Percentiles rank a stretch among this genome's conserved stretches.
Conservation (phyloP, 2,888 invertebrate genomes). For the Pollenia angustigena region DNA sequence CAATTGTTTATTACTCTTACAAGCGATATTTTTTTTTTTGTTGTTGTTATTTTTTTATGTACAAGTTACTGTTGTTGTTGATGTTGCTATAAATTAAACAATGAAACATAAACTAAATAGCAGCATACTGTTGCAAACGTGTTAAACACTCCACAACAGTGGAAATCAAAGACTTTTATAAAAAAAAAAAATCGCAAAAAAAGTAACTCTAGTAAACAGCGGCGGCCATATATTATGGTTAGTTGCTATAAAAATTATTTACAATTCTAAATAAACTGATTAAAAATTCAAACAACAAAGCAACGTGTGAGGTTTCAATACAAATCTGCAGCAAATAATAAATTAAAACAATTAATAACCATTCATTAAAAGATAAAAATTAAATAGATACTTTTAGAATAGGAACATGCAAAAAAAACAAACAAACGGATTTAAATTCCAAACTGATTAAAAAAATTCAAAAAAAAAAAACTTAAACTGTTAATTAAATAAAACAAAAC, state of each 20-base stretch:
- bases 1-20: conserved; percentile 54
- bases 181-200: not conserved
- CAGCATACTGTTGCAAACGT: conserved; percentile 54
- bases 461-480: conserved; percentile 12
- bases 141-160: conserved; percentile 48
- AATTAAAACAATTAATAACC: conserved; percentile 46
- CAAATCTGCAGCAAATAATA: conserved; percentile 25
- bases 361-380: not conserved
- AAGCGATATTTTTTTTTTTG: conserved; percentile 8
- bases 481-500: not conserved
- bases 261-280: conserved; percentile 43
- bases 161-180: conserved; percentile 13
- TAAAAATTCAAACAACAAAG: conserved; percentile 27
- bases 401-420: not conserved
- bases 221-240: conserved; percentile 65
- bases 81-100: conserved; percentile 45
- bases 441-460: not conserved
- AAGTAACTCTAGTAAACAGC: not conserved
- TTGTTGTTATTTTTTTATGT: conserved; percentile 32
- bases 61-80: conserved; percentile 42
- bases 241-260: conserved; percentile 53
- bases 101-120: conserved; percentile 42
- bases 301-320: conserved; percentile 70
- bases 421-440: conserved; percentile 12
- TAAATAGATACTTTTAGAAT: conserved; percentile 8